Evolutionary conservation across 35 echinoderm and acorn worm species (phyloP).

Genomic region (Lytechinus pictus): DNA sequence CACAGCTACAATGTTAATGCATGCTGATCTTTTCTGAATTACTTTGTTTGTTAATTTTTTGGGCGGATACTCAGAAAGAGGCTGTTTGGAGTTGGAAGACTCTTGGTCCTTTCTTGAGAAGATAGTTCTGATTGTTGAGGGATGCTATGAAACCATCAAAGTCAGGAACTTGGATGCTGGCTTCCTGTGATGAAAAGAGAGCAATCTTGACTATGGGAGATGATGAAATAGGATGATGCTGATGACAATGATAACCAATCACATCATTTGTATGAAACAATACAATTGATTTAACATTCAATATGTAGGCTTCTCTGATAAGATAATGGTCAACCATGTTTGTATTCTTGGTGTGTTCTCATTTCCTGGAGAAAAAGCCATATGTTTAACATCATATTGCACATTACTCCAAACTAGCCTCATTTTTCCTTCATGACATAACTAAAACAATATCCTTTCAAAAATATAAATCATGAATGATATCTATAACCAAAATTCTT

Average conservation of each 20-base stretch:
- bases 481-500: background rate
- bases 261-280: too few relatives aligned
- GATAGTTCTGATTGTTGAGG: slow-evolving; percentile 96
- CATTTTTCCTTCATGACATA: background rate
- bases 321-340: too few relatives aligned
- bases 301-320: too few relatives aligned
- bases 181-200: slow-evolving; percentile 61
- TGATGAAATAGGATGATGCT: too few relatives aligned
- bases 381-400: too few relatives aligned
- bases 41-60: background rate
- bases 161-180: slow-evolving; percentile 79
- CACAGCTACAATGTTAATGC: too few relatives aligned
- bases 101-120: slow-evolving; percentile 94
- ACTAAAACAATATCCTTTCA: background rate
- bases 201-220: too few relatives aligned
- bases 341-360: too few relatives aligned
- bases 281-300: too few relatives aligned
- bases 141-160: slow-evolving; percentile 94
- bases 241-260: too few relatives aligned
- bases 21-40: background rate
- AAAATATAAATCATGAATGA: background rate
- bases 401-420: background rate
- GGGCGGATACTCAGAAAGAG: slow-evolving; percentile 53
- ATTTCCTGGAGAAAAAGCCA: too few relatives aligned
- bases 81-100: slow-evolving; percentile 93